Conservation (phyloP, 2,113 vertebrate genomes). For the Numenius arquata region DNA sequence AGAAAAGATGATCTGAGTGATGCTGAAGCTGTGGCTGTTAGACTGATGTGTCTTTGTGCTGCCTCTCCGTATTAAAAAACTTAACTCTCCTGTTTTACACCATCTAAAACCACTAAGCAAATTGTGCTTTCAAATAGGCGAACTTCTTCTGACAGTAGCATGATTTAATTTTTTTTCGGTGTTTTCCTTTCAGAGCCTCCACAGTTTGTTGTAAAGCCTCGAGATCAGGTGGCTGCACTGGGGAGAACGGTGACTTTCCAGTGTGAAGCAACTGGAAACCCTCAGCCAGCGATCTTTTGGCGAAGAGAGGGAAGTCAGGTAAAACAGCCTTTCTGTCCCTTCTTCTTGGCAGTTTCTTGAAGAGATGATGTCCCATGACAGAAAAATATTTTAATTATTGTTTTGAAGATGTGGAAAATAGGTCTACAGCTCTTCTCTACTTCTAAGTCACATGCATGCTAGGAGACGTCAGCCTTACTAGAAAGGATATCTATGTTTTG, state of each 20-base stretch:
- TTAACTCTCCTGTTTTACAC: background rate
- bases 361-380: background rate
- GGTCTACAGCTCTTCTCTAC: background rate
- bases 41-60: background rate
- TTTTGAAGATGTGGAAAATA: background rate
- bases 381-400: background rate
- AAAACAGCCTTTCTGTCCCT: constrained; percentile 25
- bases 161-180: background rate
- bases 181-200: constrained; percentile 85
- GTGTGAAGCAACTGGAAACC: constrained; percentile 96
- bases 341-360: background rate
- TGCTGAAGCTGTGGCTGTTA: background rate
- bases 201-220: constrained; percentile 92
- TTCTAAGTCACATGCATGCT: background rate
- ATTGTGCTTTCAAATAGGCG: background rate
- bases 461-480: background rate
- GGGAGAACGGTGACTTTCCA: constrained; percentile 96
- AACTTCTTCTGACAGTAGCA: background rate
- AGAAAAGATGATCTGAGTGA: background rate
- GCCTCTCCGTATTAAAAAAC: background rate
- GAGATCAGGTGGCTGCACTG: constrained; percentile 94
- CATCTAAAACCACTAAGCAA: background rate
- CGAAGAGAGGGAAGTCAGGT: constrained; percentile 97
- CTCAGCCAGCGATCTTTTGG: constrained; percentile 99
- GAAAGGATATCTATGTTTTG: background rate